Conservation (phyloP, 2,797 vertebrate genomes). For the Myripristis murdjan region DNA sequence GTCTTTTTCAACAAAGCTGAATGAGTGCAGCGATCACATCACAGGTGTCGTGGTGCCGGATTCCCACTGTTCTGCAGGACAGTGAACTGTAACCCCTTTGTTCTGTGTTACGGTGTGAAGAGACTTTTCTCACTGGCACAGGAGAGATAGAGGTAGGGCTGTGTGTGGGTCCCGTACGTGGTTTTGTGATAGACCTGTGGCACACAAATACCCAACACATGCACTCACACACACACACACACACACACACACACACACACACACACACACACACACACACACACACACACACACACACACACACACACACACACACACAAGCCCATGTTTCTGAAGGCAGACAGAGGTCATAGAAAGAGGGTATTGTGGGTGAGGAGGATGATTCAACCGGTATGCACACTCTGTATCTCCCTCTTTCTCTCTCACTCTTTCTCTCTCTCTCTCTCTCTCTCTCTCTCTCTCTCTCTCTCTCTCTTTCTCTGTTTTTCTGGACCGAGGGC, state of each 20-base stretch:
- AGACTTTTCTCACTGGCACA: conserved; percentile 44
- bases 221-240: conserved; percentile 10
- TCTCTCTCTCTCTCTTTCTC: conserved; percentile 2
- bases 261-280: conserved; percentile 8
- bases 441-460: neutral
- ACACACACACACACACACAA: conserved; percentile 9
- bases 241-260: conserved; percentile 16
- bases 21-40: conserved; percentile 33
- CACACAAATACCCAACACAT: conserved; percentile 25
- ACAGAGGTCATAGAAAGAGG: conserved; percentile 49
- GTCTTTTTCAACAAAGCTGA: neutral
- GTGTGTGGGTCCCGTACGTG: conserved; percentile 44
- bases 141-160: conserved; percentile 12
- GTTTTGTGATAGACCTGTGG: conserved; percentile 40
- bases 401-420: conserved; percentile 33
- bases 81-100: conserved; percentile 57
- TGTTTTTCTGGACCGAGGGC: conserved; percentile 62
- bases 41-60: conserved; percentile 5
- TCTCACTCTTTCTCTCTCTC: conserved; percentile 3
- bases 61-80: conserved; percentile 19
- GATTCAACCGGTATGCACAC: conserved; percentile 51
- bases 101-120: conserved; percentile 48
- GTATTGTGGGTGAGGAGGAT: conserved; percentile 39
- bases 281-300: conserved; percentile 16
- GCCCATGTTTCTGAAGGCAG: conserved; percentile 24